Evolutionary conservation across 1,140 invertebrate species (phyloP), one percentile per base, ranked within the genome.

Genomic region (Neotoxoptera formosana): DNA sequence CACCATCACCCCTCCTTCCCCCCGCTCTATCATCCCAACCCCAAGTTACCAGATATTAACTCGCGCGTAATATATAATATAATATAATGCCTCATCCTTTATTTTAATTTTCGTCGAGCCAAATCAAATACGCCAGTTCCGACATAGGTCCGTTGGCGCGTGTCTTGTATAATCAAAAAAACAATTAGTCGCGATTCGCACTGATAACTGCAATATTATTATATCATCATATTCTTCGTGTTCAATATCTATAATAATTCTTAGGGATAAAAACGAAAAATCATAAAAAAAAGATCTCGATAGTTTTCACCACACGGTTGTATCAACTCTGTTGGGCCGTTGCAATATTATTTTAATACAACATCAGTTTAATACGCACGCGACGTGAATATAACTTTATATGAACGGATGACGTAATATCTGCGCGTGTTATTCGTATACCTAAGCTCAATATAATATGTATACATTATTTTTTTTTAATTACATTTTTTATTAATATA

Each of bases 31-130:
- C 7, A 0, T 14, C 91, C 0, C 8, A 21, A 83, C 34, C 83
- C 21, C 9, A 84, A 84, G 36, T 84, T 84, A 84, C 83, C 83
- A 41, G 36, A 25, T 84, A 41, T 84, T 36, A 83, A 83, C 36
- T 20, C 47, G 93, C 67, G 94, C 94, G 14, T 7, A n/a, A n/a
- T 14, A 14, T 67, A 67, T 67, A 67, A 76, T 76, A 76, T 34
- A n/a, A n/a, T 76, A n/a, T 76, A 76, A 76, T 76, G 30, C 14
- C n/a, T 76, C 60, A 6, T n/a, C 1, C 60, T 76, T 76, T n/a
- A 17, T 6, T 76, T 76, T 76, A n/a, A n/a, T 76, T 76, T 76
- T 76, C 30, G 3, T 76, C 23, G 60, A 76, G 60, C 60, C 60
- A 76, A 76, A 76, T 76, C 60, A n/a, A 76, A 76, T 76, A n/a